phyloP scores from a whole-genome alignment of 2,888 invertebrate species.

The Cancer borealis region DNA sequence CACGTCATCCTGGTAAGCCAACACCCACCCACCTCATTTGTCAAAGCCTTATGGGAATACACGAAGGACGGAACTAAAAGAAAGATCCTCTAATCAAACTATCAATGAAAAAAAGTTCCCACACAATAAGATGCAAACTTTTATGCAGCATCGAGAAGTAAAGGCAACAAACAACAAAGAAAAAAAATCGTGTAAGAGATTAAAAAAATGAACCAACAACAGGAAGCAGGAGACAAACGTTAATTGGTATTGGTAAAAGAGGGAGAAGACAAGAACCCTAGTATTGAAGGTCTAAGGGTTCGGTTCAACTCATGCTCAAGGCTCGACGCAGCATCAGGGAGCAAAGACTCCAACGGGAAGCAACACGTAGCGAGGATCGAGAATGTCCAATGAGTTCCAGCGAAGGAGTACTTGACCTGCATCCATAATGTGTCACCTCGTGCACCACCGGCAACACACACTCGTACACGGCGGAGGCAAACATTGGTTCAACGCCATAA shows the following conservation, averaged over 20 bases:
- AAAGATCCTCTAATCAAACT: background rate
- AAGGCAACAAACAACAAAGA: background rate
- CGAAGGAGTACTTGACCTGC: background rate
- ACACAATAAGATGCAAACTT: background rate
- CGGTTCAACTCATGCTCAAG: background rate
- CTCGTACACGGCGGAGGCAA: background rate
- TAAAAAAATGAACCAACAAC: background rate
- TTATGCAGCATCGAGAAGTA: background rate
- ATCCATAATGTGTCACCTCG: conserved; percentile 32
- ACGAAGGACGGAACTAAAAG: background rate
- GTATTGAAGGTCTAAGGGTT: background rate
- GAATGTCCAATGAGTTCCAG: conserved; percentile 5
- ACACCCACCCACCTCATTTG: background rate
- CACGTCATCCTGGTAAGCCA: background rate
- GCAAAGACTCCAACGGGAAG: conserved; percentile 5
- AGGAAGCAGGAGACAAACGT: background rate
- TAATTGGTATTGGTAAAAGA: background rate
- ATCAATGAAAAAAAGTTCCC: background rate
- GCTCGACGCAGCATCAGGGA: background rate
- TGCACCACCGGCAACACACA: background rate
- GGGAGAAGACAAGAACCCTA: background rate
- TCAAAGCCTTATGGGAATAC: background rate
- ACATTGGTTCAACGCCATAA: no score
- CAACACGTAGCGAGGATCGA: no score
- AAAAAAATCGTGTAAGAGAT: background rate